Conservation (phyloP, 2,888 invertebrate genomes). For the Eristalinus aeneus region DNA sequence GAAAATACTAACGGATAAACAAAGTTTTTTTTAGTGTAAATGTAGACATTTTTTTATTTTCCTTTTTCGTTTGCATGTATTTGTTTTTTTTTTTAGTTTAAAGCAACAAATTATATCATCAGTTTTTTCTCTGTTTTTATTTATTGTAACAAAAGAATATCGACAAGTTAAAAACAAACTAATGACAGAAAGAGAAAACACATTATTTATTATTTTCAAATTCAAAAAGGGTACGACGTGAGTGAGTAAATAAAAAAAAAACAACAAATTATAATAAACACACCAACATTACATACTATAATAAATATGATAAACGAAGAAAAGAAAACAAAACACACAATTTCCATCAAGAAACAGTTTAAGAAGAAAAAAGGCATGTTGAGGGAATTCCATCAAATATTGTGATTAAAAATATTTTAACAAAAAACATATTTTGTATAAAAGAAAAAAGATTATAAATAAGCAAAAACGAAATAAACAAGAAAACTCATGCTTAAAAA, state of each 20-base stretch:
- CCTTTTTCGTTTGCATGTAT: slow-evolving; percentile 44
- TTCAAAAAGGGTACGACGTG: slow-evolving; percentile 55
- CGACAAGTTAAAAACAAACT: slow-evolving; percentile 9
- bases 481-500: slow-evolving; percentile 44
- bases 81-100: slow-evolving; percentile 22
- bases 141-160: slow-evolving; percentile 19
- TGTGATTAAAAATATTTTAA: slow-evolving; percentile 59
- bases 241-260: slow-evolving; percentile 53
- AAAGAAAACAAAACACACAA: slow-evolving; percentile 29
- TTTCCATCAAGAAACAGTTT: slow-evolving; percentile 49
- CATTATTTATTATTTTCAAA: slow-evolving; percentile 56
- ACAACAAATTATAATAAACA: slow-evolving; percentile 31
- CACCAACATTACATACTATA: slow-evolving; percentile 57
- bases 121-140: slow-evolving; percentile 19
- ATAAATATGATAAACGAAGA: slow-evolving; percentile 44
- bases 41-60: slow-evolving; percentile 7
- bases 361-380: slow-evolving; percentile 51
- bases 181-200: slow-evolving; percentile 5
- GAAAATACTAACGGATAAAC: slow-evolving; percentile 12
- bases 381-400: slow-evolving; percentile 69
- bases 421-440: slow-evolving; percentile 64
- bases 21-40: slow-evolving; percentile 34
- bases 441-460: slow-evolving; percentile 48
- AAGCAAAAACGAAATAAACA: slow-evolving; percentile 40
- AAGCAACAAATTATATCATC: neutral